Conservation (phyloP, 2,888 invertebrate species). For the Nomada flava region DNA sequence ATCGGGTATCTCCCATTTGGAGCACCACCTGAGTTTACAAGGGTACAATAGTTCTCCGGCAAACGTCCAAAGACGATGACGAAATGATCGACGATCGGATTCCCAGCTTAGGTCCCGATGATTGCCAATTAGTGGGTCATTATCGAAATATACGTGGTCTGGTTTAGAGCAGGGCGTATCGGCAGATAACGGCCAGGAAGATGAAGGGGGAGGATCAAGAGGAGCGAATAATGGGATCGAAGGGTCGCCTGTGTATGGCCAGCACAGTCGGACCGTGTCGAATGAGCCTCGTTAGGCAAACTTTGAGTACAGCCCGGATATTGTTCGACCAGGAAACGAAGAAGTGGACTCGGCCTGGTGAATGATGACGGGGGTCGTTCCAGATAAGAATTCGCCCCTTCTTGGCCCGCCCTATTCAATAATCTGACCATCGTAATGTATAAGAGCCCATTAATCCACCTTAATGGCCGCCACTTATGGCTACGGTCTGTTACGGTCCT, state of each 20-base stretch:
- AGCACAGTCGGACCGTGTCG: constrained; percentile 66
- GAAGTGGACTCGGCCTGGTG: constrained; percentile 50
- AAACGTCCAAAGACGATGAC: constrained; percentile 29
- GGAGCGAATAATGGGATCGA: constrained; percentile 63
- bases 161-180: constrained; percentile 43
- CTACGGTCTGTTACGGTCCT: constrained; percentile 1
- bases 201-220: constrained; percentile 15
- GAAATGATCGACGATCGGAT: constrained; percentile 41
- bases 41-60: background rate
- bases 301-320: constrained; percentile 63
- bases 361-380: constrained; percentile 44
- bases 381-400: constrained; percentile 50
- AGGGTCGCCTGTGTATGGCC: constrained; percentile 49
- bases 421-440: constrained; percentile 26
- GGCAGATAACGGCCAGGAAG: constrained; percentile 33
- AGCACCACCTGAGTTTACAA: too few relatives aligned
- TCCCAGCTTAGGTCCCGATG: constrained; percentile 48
- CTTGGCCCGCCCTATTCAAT: constrained; percentile 45
- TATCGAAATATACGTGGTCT: constrained; percentile 59
- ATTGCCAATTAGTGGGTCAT: constrained; percentile 69
- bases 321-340: constrained; percentile 55
- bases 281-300: constrained; percentile 79
- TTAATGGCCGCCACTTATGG: constrained; percentile 52
- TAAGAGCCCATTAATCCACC: constrained; percentile 59
- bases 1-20: background rate